Evolutionary conservation across 2,113 vertebrate species (phyloP), one percentile per base, ranked within the genome.

Genomic region (Malurus cyaneus): DNA sequence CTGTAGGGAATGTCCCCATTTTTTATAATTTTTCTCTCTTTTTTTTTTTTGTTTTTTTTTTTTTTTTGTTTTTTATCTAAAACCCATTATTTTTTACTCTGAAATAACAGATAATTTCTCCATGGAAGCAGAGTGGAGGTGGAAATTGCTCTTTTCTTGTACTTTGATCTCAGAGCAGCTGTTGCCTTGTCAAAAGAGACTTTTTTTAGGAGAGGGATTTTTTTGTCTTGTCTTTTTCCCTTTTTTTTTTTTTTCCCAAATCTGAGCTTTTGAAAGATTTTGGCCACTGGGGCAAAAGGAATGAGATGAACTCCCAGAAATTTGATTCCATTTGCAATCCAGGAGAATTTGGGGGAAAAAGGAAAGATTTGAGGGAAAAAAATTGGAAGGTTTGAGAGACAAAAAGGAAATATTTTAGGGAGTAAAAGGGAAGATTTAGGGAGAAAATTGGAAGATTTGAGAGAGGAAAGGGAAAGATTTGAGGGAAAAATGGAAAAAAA

Each of bases 1-100:
- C 47, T 34, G 8, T 4, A 0, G 8, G 3, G 53, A 20, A 14
- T 50, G 19, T 65, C 32, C 12, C 19, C 0, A 1, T 2, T 25
- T 57, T 18, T 62, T 15, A 18, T 12, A 3, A 0, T 41, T 66
- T 53, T 46, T 1, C 0, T 41, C 26, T 19, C 12, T 17, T 9
- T 16, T 11, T 7, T 41, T 2, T n/a, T n/a, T n/a, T n/a, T n/a
- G n/a, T n/a, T n/a, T 2, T 46, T 46, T 46, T 46, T 46, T 46
- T 20, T 20, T 21, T 47, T 47, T 47, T 47, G 21, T 21, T 21
- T 47, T 20, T 21, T 5, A 2, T 28, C 69, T 50, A 8, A 50
- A 60, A 85, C 25, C 5, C 3, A 3, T 41, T 29, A 14, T 8
- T 12, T 84, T 13, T 24, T 44, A 47, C 23, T 11, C 5, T 1